Percentiles rank a stretch among this genome's conserved stretches.
These are phyloP conservation scores for Tretioscincus oriximinensis DNA, from an alignment of 2,113 vertebrate genomes.

Conservation along the genomic window DNA sequence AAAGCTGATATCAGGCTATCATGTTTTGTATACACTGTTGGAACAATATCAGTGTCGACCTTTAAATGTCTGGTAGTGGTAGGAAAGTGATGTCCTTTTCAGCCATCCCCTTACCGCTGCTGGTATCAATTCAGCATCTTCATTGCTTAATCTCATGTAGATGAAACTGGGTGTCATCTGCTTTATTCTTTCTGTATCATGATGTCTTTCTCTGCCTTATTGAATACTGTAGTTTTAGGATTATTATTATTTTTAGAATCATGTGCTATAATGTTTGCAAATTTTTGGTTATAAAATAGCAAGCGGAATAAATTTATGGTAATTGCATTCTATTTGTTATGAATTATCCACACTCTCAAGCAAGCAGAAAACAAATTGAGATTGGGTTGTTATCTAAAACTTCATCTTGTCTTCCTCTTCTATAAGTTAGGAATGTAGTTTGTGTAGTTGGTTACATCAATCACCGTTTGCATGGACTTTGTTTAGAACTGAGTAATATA, in stretches of 20 bases:
- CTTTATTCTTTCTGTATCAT: neutral
- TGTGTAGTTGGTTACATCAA: neutral
- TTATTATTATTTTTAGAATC: neutral
- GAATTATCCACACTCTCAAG: neutral
- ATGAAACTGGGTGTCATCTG: too few species aligned
- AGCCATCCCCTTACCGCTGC: too few species aligned
- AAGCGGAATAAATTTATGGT: neutral
- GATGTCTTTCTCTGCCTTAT: neutral
- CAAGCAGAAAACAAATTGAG: neutral
- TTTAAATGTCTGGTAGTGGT: neutral
- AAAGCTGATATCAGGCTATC: neutral
- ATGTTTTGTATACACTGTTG: neutral
- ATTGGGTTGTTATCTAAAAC: neutral
- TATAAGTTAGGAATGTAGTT: neutral
- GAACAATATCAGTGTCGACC: too few species aligned
- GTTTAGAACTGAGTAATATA: neutral
- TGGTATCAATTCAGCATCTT: too few species aligned
- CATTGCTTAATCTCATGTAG: too few species aligned
- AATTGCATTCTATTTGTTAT: neutral
- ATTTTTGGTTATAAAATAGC: neutral
- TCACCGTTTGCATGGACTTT: neutral
- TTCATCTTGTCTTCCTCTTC: neutral
- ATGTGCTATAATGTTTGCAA: neutral
- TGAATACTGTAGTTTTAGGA: neutral
- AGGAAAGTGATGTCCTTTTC: neutral